Evolutionary conservation across 2,113 vertebrate species (phyloP), one percentile per base, ranked within the genome.

Genomic region (Lucifuga dentata): DNA sequence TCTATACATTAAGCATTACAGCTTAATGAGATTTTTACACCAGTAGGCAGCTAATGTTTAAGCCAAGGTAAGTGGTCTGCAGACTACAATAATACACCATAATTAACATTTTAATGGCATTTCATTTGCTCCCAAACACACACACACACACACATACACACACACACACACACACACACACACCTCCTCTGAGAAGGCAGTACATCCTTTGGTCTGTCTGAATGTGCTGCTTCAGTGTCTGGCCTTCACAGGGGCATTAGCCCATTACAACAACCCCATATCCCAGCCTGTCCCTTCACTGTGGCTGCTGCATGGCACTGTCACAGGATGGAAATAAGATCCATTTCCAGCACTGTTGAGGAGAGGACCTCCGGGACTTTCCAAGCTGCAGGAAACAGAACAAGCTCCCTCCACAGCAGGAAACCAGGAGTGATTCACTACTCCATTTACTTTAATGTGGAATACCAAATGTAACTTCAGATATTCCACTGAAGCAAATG

Each of bases 391-490:
- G 74, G 53, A 48, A 71, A 45, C 55, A 40, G 68, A 81, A 62
- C 56, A 61, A 52, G 40, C 68, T 81, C 46, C 45, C 68, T 62
- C 73, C 83, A 60, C 81, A 77, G 76, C 35, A 41, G 70, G 72
- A 72, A 76, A 63, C 74, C 29, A 46, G 50, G 59, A 80, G 68
- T 75, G 68, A 82, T 85, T 87, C 84, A 62, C 84, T 85, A 89
- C 83, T 84, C 83, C 87, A 85, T 90, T 87, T 85, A 76, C 75
- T 86, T 81, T 73, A 80, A 86, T 79, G 80, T 68, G 73, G 73
- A 88, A 86, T 85, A 84, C 85, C 78, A 80, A 86, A 78, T 81
- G 74, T 76, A 84, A 77, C 68, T 38, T 40, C 20, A 55, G n/a
- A 69, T 68, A 82, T 84, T 83, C 56, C 68, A 43, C 49, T 11